These are phyloP conservation scores for Dicaeum eximium DNA, from an alignment of 2,113 vertebrate species.

Conservation along the genomic window DNA sequence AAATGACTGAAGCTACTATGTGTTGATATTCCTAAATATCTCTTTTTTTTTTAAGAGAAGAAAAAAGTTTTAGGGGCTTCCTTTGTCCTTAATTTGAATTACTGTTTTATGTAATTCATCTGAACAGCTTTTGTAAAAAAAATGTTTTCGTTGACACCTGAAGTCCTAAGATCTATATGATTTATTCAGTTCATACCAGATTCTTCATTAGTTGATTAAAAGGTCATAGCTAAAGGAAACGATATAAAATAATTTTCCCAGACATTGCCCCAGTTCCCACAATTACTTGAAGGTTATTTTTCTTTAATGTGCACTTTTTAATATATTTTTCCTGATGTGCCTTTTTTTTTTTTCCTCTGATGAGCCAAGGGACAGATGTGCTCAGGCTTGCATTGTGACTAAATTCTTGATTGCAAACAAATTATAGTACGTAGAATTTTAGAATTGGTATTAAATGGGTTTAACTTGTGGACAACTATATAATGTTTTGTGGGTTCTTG, in stretches of 20 bases:
- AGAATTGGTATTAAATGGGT: background rate
- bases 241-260: background rate
- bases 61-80: background rate
- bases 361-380: background rate
- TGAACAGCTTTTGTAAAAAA: background rate
- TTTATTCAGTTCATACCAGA: background rate
- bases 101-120: background rate
- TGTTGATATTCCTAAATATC: background rate
- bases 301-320: background rate
- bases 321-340: background rate
- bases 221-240: background rate
- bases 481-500: background rate
- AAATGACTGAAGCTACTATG: background rate
- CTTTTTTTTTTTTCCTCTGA: background rate
- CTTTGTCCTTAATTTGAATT: background rate
- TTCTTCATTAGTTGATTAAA: background rate
- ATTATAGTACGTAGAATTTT: background rate
- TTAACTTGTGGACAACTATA: background rate
- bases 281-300: background rate
- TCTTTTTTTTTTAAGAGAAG: no score
- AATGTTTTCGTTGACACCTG: fast-evolving
- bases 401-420: background rate
- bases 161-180: background rate
- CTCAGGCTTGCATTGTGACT: background rate
- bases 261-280: no score